Percentiles rank a stretch among this genome's conserved stretches.
phyloP scores from a whole-genome alignment of 2,888 invertebrate species.

The Cosmorhoe ocellata region DNA sequence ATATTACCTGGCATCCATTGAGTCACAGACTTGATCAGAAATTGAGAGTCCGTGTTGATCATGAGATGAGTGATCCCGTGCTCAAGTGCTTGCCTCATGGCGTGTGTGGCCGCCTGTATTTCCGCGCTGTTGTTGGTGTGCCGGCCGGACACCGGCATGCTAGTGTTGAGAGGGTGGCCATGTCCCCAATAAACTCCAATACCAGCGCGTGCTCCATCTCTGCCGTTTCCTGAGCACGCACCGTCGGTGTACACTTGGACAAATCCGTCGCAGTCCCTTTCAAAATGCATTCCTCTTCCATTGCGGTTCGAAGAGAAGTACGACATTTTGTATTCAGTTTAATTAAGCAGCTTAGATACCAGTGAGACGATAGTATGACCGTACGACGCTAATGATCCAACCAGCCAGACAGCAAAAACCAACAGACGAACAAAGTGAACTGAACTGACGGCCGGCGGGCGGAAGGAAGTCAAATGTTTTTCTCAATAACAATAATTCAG shows the following conservation, averaged over 20 bases:
- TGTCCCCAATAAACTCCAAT: constrained; percentile 96
- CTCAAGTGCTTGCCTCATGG: constrained; percentile 87
- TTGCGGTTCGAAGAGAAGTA: constrained; percentile 11
- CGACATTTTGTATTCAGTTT: too few species aligned
- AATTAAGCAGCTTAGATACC: too few species aligned
- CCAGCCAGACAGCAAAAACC: too few species aligned
- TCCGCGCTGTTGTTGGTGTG: constrained; percentile 98
- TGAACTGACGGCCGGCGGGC: too few species aligned
- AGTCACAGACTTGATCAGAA: constrained; percentile 92
- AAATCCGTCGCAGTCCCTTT: constrained; percentile 70
- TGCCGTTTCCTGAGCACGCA: constrained; percentile 93
- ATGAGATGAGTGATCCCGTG: constrained; percentile 86
- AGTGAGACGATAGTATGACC: too few species aligned
- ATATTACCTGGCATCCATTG: constrained; percentile 90
- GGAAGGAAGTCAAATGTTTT: too few species aligned
- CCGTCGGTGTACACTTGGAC: constrained; percentile 94
- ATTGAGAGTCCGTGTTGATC: constrained; percentile 95
- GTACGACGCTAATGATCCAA: too few species aligned
- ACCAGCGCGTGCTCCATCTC: constrained; percentile 89
- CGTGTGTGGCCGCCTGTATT: constrained; percentile 93
- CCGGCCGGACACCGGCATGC: constrained; percentile 89
- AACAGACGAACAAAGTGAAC: too few species aligned
- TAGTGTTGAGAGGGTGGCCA: constrained; percentile 88
- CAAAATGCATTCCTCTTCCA: constrained; percentile 56
- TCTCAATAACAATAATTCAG: too few species aligned